Evolutionary conservation across 2,113 vertebrate genomes (phyloP).

Genomic region (Aspiorhynchus laticeps): DNA sequence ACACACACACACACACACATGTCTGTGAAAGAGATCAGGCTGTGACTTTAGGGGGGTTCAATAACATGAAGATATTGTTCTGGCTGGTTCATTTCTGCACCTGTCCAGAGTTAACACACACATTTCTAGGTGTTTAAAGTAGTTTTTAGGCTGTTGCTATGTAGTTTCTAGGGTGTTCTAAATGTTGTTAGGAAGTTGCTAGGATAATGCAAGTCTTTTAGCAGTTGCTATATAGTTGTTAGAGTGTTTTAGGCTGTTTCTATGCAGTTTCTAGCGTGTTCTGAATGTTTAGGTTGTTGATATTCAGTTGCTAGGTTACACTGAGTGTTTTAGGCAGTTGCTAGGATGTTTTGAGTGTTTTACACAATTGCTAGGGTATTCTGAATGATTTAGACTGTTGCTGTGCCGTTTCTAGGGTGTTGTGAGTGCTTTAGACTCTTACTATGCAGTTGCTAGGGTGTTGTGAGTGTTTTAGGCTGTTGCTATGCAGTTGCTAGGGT

Average conservation of each 20-base stretch:
- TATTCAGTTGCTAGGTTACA: not conserved
- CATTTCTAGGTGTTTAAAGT: not conserved
- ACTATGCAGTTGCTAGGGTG: not conserved
- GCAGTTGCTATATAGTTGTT: not conserved
- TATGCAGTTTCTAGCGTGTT: not conserved
- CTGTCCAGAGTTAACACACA: not conserved
- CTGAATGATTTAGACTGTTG: not conserved
- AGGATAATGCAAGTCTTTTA: not conserved
- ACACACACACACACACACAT: slow-evolving; percentile 27
- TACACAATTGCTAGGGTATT: not conserved
- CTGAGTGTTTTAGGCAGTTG: not conserved
- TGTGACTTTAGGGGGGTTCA: not conserved
- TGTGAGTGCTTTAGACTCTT: fast-evolving
- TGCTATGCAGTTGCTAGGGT: not conserved
- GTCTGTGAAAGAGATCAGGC: slow-evolving; percentile 59
- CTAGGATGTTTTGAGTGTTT: not conserved
- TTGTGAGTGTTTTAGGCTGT: not conserved
- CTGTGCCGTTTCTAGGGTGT: not conserved
- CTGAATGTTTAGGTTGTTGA: not conserved
- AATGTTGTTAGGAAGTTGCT: not conserved
- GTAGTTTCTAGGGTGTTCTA: not conserved
- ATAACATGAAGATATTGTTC: not conserved
- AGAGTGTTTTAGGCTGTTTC: not conserved
- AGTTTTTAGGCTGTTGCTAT: not conserved
- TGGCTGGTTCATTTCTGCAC: not conserved